phyloP scores from a whole-genome alignment of 2,888 invertebrate genomes.

The Acanthosepion lycidas region DNA sequence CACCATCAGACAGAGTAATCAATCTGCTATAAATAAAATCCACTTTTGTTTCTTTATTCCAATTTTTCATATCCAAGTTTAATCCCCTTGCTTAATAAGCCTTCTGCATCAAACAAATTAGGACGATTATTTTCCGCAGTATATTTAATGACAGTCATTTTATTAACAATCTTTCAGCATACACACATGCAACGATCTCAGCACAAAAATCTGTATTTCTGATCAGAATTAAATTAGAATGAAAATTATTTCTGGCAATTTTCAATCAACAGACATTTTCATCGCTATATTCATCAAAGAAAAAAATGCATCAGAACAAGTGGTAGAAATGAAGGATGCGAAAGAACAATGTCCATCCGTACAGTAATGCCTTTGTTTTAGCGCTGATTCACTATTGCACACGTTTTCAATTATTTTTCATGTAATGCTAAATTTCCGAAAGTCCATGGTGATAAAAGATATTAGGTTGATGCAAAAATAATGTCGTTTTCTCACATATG shows the following conservation, averaged over 20 bases:
- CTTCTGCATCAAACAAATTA: slow-evolving; percentile 21
- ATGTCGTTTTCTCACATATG: no score
- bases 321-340: background rate
- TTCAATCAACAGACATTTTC: background rate
- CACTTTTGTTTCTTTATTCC: background rate
- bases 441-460: no score
- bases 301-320: background rate
- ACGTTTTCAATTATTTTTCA: no score
- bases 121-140: background rate
- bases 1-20: background rate
- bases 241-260: background rate
- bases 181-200: background rate
- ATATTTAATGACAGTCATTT: background rate
- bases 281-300: background rate
- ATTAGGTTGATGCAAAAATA: no score
- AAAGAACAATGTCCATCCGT: background rate
- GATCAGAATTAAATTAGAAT: slow-evolving; percentile 8
- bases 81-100: background rate
- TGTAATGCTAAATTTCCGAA: no score
- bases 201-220: background rate
- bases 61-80: background rate
- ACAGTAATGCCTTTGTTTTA: background rate
- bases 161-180: background rate
- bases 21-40: slow-evolving; percentile 18
- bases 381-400: no score